Evolutionary conservation across 1,140 invertebrate genomes (phyloP), one percentile per base, ranked within the genome.

Genomic region (Trichonephila inaurata): DNA sequence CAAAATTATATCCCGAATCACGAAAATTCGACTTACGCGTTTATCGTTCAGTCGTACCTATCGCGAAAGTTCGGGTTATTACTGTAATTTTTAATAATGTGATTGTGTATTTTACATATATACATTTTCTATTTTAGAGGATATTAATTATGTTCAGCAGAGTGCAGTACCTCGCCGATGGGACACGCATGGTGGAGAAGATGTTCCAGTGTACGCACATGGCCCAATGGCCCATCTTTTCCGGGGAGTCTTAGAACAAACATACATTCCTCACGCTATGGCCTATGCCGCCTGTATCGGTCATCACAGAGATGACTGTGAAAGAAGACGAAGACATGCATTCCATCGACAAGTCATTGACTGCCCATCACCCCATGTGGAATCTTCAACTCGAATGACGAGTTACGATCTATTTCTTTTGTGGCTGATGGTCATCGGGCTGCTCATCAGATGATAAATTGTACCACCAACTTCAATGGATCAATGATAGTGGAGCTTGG

Each of bases 191-290:
- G 97, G 97, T 1, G 98, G 98, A 4, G 97, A 97, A 33, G 98
- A 99, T 95, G 98, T 98, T 14, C 95, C 95, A 7, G 95, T 96
- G 12, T 96, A 96, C 92, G 95, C 96, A 16, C 94, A 83, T 18
- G 98, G 99, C 92, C 98, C 98, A 2, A 97, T 97, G 96, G 97
- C 98, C 0, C 98, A 99, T 96, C 96, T 99, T 4, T 98, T 99
- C 95, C 97, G 98, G 94, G 97, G 97, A 58, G 97, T 98, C 0
- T 98, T 99, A 95, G 98, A 99, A 95, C 98, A 99, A 95, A 98
- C 97, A 95, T 99, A 98, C 95, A 97, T 99, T 1, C 97, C 97
- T 21, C 97, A 98, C 95, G 98, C 97, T 0, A 97, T 99, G 87
- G 97, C 97, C 0, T 96, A 96, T 91, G 96, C 96, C 12, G 94